Conservation (phyloP, 2,888 invertebrate species). For the Aspidapion aeneum region DNA sequence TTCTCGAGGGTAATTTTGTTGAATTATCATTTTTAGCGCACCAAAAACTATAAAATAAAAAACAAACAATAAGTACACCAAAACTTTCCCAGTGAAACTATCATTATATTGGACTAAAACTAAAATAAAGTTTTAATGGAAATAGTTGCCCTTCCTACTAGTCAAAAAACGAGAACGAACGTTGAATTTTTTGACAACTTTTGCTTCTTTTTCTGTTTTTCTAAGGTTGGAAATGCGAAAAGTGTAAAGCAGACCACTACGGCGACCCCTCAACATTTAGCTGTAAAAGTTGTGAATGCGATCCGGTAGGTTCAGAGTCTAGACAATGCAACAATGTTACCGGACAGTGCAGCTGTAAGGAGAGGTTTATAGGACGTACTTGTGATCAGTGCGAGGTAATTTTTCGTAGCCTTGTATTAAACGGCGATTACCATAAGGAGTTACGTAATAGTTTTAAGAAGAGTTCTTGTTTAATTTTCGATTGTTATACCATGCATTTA, state of each 20-base stretch:
- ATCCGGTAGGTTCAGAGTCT: conserved; percentile 67
- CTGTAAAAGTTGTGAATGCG: conserved; percentile 77
- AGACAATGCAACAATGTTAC: conserved; percentile 66
- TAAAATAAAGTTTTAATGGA: no score
- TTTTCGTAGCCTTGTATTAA: no score
- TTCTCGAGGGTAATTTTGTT: no score
- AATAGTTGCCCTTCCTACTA: no score
- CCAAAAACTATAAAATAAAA: no score
- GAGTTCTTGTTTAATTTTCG: background rate
- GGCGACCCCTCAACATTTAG: conserved; percentile 60
- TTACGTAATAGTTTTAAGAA: background rate
- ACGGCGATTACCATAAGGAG: background rate
- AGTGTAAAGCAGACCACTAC: conserved; percentile 62
- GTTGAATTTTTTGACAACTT: no score
- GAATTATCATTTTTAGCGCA: no score
- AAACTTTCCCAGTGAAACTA: no score
- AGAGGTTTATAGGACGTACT: conserved; percentile 66
- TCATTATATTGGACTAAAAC: no score
- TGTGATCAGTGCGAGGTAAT: conserved; percentile 65
- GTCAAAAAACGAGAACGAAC: no score
- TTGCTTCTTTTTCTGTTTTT: no score
- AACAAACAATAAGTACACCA: no score
- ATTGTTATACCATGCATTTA: background rate
- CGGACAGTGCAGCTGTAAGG: conserved; percentile 74
- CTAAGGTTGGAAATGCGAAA: conserved; percentile 63